phyloP scores from a whole-genome alignment of 1,140 invertebrate species.

The Hyphantria cunea region DNA sequence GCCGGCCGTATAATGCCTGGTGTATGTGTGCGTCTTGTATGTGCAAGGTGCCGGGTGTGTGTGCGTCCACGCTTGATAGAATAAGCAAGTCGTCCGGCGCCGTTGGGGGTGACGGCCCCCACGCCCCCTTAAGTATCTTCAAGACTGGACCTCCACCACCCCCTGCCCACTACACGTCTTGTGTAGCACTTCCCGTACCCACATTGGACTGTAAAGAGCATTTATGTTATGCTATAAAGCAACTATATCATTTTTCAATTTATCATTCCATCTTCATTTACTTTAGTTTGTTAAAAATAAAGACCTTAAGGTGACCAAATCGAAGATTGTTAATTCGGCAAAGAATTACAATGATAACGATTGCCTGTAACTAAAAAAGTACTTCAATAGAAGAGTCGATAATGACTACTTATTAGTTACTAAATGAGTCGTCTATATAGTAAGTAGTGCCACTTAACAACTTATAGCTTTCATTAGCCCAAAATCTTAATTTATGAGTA shows the following conservation, averaged over 20 bases:
- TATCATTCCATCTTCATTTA: not conserved
- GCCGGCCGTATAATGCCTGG: slow-evolving; percentile 77
- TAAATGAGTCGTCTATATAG: too few relatives aligned
- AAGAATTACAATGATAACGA: too few relatives aligned
- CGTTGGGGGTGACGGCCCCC: slow-evolving; percentile 40
- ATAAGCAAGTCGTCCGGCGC: slow-evolving; percentile 80
- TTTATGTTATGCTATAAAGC: slow-evolving; percentile 64
- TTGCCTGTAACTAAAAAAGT: too few relatives aligned
- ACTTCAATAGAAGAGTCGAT: too few relatives aligned
- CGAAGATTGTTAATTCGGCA: too few relatives aligned
- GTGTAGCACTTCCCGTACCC: slow-evolving; percentile 75
- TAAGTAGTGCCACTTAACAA: too few relatives aligned
- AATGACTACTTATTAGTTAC: too few relatives aligned
- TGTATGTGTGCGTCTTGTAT: slow-evolving; percentile 57
- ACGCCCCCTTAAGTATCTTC: slow-evolving; percentile 63
- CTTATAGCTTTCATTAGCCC: too few relatives aligned
- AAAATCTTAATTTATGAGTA: too few relatives aligned
- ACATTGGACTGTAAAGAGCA: slow-evolving; percentile 69
- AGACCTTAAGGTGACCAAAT: too few relatives aligned
- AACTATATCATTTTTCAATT: slow-evolving; percentile 44
- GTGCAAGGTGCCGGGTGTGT: slow-evolving; percentile 48
- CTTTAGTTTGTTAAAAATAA: not conserved
- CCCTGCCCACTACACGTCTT: slow-evolving; percentile 78
- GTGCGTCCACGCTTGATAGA: slow-evolving; percentile 78
- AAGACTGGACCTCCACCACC: slow-evolving; percentile 77